phyloP scores from a whole-genome alignment of 1,140 invertebrate genomes.

The Panulirus ornatus region DNA sequence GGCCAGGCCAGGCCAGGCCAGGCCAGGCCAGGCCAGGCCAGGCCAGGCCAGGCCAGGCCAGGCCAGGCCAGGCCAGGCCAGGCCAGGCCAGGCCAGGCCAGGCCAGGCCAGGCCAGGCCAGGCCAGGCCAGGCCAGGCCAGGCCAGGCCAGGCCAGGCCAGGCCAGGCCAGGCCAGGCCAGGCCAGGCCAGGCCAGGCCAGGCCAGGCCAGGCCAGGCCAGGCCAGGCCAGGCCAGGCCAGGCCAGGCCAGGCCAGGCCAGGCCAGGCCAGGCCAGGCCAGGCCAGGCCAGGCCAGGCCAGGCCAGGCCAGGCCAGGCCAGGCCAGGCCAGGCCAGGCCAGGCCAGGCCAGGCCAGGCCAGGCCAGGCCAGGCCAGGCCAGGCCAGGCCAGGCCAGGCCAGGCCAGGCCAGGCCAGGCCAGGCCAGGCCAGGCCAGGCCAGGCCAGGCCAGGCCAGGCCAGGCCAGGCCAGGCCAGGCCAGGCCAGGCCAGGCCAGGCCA shows the following conservation, averaged over 20 bases:
- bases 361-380: slow-evolving; percentile 50
- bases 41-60: slow-evolving; percentile 52
- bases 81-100: slow-evolving; percentile 40
- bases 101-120: slow-evolving; percentile 41
- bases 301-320: slow-evolving; percentile 50
- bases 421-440: slow-evolving; percentile 50
- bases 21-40: slow-evolving; percentile 53
- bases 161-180: slow-evolving; percentile 33
- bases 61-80: slow-evolving; percentile 43
- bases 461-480: slow-evolving; percentile 50
- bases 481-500: slow-evolving; percentile 50
- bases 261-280: slow-evolving; percentile 52
- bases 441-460: slow-evolving; percentile 46
- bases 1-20: slow-evolving; percentile 43
- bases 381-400: slow-evolving; percentile 50
- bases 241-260: slow-evolving; percentile 48
- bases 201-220: slow-evolving; percentile 36
- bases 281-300: slow-evolving; percentile 50
- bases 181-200: slow-evolving; percentile 39
- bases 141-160: slow-evolving; percentile 47
- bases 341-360: slow-evolving; percentile 50
- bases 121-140: slow-evolving; percentile 45
- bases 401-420: slow-evolving; percentile 48
- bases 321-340: slow-evolving; percentile 50
- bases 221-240: slow-evolving; percentile 47